Conservation (phyloP, 2,888 invertebrate species). For the Spisula solida region DNA sequence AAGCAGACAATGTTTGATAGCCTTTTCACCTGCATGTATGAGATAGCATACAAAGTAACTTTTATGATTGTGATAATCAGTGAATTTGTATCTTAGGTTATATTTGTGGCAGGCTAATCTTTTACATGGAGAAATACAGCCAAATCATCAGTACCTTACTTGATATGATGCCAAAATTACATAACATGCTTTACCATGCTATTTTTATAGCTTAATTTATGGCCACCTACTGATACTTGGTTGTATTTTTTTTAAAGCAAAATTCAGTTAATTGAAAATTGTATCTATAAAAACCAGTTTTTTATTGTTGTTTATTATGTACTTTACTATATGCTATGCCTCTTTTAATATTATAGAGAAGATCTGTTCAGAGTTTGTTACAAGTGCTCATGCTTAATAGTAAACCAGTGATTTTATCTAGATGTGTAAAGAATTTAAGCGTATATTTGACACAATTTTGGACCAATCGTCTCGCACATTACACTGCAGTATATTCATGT, state of each 20-base stretch:
- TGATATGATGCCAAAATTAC: conserved; percentile 35
- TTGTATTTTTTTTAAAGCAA: not conserved
- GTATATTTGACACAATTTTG: not conserved
- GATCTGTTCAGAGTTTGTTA: not conserved
- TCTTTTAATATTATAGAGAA: not conserved
- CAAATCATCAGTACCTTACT: conserved; percentile 37
- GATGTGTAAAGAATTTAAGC: not conserved
- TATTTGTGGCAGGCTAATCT: conserved; percentile 42
- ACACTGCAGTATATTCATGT: too few species aligned
- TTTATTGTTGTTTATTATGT: not conserved
- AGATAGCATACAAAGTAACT: conserved; percentile 27
- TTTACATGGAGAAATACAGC: conserved; percentile 28
- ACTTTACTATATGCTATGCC: too few species aligned
- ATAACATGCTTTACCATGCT: conserved; percentile 26
- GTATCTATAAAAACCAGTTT: not conserved
- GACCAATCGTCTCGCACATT: not conserved
- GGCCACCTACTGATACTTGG: not conserved
- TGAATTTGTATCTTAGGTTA: conserved; percentile 38
- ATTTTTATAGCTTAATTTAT: conserved; percentile 9
- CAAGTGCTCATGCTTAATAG: not conserved
- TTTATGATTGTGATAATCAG: conserved; percentile 39
- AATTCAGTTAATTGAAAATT: conserved; percentile 11
- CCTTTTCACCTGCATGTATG: conserved; percentile 30
- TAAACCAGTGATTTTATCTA: not conserved
- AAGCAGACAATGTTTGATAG: conserved; percentile 30